Conservation (phyloP, 2,797 vertebrate species). For the Poeciliopsis turneri region DNA sequence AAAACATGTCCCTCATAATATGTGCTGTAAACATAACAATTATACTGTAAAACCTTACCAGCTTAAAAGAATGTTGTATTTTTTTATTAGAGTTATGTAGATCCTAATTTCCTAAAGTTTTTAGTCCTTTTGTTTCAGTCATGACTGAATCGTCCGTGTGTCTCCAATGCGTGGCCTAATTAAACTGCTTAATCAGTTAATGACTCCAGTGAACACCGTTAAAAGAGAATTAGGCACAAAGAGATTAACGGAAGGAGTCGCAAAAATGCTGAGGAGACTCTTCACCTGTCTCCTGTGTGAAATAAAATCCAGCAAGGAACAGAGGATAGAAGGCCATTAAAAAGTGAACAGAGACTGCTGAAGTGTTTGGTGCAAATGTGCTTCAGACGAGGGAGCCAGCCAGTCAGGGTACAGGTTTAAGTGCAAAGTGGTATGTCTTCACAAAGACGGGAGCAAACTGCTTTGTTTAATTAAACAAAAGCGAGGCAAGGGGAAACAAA, state of each 20-base stretch:
- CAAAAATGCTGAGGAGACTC: constrained; percentile 81
- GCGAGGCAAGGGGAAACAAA: constrained; percentile 53
- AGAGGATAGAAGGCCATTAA: constrained; percentile 75
- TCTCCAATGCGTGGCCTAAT: constrained; percentile 80
- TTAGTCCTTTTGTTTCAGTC: constrained; percentile 46
- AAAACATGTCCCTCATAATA: neutral
- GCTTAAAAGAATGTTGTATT: neutral
- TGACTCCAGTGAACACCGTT: constrained; percentile 80
- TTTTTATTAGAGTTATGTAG: neutral
- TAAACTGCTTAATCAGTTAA: constrained; percentile 87
- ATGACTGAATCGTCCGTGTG: constrained; percentile 44
- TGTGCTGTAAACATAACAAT: neutral
- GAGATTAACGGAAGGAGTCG: constrained; percentile 75
- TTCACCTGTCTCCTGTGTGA: constrained; percentile 80
- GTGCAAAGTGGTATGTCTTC: constrained; percentile 65
- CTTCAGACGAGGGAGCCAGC: constrained; percentile 63
- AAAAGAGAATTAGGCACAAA: constrained; percentile 83
- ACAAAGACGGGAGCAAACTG: constrained; percentile 72
- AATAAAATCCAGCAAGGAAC: constrained; percentile 75
- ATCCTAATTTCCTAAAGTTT: neutral
- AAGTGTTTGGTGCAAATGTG: constrained; percentile 63
- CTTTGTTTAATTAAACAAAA: constrained; percentile 71
- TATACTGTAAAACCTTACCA: neutral
- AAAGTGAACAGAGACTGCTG: constrained; percentile 68
- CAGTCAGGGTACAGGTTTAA: constrained; percentile 68